phyloP scores from a whole-genome alignment of 1,140 invertebrate species.

The Drusus annulatus region DNA sequence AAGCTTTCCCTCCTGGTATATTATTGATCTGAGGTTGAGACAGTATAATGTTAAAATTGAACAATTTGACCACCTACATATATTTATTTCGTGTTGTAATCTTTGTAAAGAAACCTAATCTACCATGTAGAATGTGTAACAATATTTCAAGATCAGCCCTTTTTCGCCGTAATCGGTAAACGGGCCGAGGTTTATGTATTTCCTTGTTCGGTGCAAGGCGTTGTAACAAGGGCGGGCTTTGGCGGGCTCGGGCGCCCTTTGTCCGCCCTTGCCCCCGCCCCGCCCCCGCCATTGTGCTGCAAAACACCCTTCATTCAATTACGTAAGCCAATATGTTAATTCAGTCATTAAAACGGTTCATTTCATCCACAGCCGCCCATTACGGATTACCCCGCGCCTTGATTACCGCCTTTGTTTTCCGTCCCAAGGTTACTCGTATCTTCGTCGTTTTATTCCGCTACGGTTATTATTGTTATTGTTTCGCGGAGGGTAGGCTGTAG shows the following conservation, averaged over 20 bases:
- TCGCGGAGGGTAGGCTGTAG: not conserved
- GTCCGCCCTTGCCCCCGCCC: not conserved
- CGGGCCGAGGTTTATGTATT: not conserved
- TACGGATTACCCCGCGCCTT: conserved; percentile 10
- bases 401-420: not conserved
- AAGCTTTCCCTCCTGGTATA: no score
- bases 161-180: not conserved
- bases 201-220: not conserved
- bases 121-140: no score
- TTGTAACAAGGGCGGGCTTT: not conserved
- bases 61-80: no score
- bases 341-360: conserved; percentile 35
- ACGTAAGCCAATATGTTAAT: conserved; percentile 37
- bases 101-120: no score
- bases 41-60: no score
- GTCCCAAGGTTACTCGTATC: no score
- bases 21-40: no score
- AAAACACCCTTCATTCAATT: conserved; percentile 27
- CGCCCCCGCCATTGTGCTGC: not conserved
- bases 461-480: no score
- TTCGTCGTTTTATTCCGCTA: no score
- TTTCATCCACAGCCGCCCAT: conserved; percentile 23
- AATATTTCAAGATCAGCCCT: not conserved
- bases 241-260: not conserved
- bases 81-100: no score